Percentiles rank a stretch among this genome's conserved stretches.
Conservation (phyloP, 1,140 invertebrate species). For the Druon quercuslanigerum region DNA sequence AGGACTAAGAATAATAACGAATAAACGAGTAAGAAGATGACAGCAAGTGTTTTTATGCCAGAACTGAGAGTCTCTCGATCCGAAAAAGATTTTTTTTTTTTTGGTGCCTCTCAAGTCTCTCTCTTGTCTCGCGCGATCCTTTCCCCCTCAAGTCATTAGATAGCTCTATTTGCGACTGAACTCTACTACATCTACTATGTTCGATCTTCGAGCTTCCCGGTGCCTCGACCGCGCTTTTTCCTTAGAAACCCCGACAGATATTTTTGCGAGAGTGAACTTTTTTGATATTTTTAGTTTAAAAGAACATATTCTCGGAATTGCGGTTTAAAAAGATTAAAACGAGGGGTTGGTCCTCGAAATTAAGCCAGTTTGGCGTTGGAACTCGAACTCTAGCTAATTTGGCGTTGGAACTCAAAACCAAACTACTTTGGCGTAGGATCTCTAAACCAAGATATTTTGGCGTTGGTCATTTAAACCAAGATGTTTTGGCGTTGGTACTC, state of each 20-base stretch:
- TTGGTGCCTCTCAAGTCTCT: slow-evolving; percentile 43
- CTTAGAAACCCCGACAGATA: neutral
- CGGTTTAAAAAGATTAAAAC: too few species aligned
- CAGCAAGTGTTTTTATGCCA: slow-evolving; percentile 48
- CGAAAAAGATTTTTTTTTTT: neutral
- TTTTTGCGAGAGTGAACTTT: slow-evolving; percentile 8
- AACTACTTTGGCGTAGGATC: too few species aligned
- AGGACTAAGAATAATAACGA: slow-evolving; percentile 46
- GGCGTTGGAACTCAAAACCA: too few species aligned
- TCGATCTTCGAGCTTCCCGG: slow-evolving; percentile 43
- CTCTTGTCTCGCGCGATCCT: slow-evolving; percentile 33
- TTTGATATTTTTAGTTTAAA: too few species aligned
- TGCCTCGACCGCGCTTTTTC: slow-evolving; percentile 49
- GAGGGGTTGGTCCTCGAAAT: too few species aligned
- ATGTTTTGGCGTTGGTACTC: too few species aligned
- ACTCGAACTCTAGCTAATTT: too few species aligned
- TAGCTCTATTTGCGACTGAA: slow-evolving; percentile 30
- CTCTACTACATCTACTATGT: slow-evolving; percentile 15
- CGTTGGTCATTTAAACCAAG: too few species aligned
- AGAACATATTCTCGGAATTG: too few species aligned
- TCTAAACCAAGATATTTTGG: too few species aligned
- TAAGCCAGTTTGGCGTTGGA: too few species aligned
- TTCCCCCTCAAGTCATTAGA: slow-evolving; percentile 29
- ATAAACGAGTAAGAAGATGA: slow-evolving; percentile 35
- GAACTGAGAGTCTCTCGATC: slow-evolving; percentile 1